Base-by-base conservation (phyloP, 2,888 invertebrate species). In the Harmothoe impar region DNA sequence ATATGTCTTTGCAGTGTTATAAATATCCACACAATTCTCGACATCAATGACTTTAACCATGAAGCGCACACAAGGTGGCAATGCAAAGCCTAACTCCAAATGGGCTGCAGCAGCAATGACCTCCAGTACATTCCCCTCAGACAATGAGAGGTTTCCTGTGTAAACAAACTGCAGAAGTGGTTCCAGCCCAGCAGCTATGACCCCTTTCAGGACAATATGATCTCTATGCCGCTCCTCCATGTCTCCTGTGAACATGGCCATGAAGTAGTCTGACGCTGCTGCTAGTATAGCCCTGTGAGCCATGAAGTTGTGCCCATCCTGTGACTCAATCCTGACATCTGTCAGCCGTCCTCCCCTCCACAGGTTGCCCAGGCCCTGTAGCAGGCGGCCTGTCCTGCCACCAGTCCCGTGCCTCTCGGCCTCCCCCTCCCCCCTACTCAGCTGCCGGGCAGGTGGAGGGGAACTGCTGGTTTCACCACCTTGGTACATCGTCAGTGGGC, bases 81-180 rank as follows among this genome's bases (percentile, higher is more conserved):
- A 94, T 0, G 95, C 95, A 91, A 95, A 94, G 51, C 93, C 93
- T 0, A 93, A 91, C 92, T 94, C 94, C 52, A 95, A 93, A 92
- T 95, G 95, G 17, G 95, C 94, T 0, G 95, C 95, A n/a, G 95
- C 95, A 29, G 95, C 93, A 78, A 95, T 90, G 23, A 95, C 94
- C 43, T 95, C 95, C 88, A 95, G 94, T n/a, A 95, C 94, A 91
- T 95, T 95, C n/a, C 95, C 94, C 43, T 93, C 92, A 12, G 93
- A 94, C 85, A 95, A 92, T 51, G 94, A 93, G 12, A 92, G 90
- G 31, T 93, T 91, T 7, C 95, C 95, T 29, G 95, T 95, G 92
- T 95, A 95, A 0, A 95, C 95, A 94, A 95, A 95, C 68, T 95
- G 94, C 0, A 95, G 93, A 15, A 95, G 94, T 15, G 94, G 94